Evolutionary conservation across 1,140 invertebrate species (phyloP), one percentile per base, ranked within the genome.

Genomic region (Hypothenemus hampei): DNA sequence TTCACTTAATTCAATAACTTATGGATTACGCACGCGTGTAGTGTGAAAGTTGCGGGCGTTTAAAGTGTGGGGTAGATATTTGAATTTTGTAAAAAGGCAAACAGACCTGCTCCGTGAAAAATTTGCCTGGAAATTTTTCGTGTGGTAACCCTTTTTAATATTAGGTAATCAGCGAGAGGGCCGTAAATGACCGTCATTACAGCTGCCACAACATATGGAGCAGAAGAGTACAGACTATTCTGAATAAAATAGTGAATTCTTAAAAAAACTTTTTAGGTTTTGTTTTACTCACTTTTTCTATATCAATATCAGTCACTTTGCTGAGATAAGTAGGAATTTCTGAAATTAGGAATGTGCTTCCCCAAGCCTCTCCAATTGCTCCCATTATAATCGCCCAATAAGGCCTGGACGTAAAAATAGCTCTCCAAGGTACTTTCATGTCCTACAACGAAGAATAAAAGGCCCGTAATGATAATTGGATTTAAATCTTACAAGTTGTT

Each of bases 301-400:
- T 83, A 44, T 95, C 77, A 59, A 88, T 87, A 44, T 82, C 72
- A 0, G 97, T 76, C 0, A 96, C 82, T 47, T 82, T 80, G 18
- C 84, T 83, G 77, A 98, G 84, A 66, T 93, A 98, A 0, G 83
- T 87, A 0, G 95, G 95, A 58, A 97, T 84, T 72, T 93, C 84
- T 0, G 91, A 93, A 33, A 97, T 76, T 35, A 97, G 77, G 4
- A 88, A 94, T 74, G 91, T 94, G 65, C 89, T 92, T 0, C 91
- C 92, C 93, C 91, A 97, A 65, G 89, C 89, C 65, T 93, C 87
- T 0, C 88, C 84, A 67, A 89, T 87, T 65, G 96, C 89, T 0
- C 80, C 83, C 0, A 91, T 68, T 23, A 91, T 78, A 8, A 95
- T 73, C 0, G 91, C 85, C 86, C 86, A 91, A 58, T 96, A 83